Conservation (phyloP, 2,888 invertebrate species). For the Serripes groenlandicus region DNA sequence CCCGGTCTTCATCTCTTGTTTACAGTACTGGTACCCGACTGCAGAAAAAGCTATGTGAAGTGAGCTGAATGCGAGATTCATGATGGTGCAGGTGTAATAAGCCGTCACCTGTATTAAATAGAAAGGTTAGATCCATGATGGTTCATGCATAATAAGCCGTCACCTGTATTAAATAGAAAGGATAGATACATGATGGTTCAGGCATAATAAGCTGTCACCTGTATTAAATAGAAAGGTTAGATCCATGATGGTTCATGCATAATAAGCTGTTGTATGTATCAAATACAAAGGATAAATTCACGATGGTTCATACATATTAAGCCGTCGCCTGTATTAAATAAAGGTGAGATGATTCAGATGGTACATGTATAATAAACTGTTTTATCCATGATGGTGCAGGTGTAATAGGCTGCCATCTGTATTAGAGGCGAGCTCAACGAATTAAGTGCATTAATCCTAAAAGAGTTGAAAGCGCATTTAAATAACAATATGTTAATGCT, state of each 20-base stretch:
- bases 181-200: slow-evolving; percentile 3
- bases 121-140: not conserved
- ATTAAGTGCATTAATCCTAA: not conserved
- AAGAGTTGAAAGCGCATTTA: not conserved
- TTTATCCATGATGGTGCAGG: not conserved
- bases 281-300: not conserved
- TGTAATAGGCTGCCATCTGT: slow-evolving; percentile 4
- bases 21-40: slow-evolving; percentile 8
- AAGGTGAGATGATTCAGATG: not conserved
- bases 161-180: not conserved
- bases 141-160: not conserved
- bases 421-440: not conserved
- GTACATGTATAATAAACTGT: not conserved
- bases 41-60: slow-evolving; percentile 17
- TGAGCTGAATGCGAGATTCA: not conserved
- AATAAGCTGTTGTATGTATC: not conserved
- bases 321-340: not conserved
- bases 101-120: not conserved
- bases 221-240: not conserved
- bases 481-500: not conserved
- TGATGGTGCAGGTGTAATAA: slow-evolving; percentile 13
- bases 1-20: not conserved
- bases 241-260: not conserved
- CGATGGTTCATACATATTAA: not conserved
- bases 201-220: not conserved